Base-by-base conservation (phyloP, 2,888 invertebrate genomes). In the Euplagia quadripunctaria region DNA sequence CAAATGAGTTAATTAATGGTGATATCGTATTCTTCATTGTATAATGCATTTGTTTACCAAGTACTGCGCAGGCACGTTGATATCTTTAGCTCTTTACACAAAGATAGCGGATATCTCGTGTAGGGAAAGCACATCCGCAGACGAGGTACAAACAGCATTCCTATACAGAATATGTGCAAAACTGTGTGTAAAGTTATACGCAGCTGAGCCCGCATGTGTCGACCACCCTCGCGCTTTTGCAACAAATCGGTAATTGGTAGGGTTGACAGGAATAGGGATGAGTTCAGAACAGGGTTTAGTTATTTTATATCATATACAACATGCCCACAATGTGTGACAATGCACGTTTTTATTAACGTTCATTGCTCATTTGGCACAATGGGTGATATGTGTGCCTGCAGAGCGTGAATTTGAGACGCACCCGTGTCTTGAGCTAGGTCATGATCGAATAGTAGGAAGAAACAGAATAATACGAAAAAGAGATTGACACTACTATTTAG, bases 151-250 rank as follows among this genome's bases (percentile, higher is more conserved):
- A 79, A 78, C 71, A 78, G 73, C 80, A 71, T 81, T 78, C 74
- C 73, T 79, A 77, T 76, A 73, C 69, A 68, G 12, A 17, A 46
- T 83, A 84, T 85, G 88, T 89, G 92, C 91, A 84, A 90, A 92
- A 90, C 83, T 81, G 77, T 85, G 82, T 82, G 84, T 75, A 74
- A 82, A 79, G 68, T 82, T 84, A 75, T 75, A 77, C 83, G 92
- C 94, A 94, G 94, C 94, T 94, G 94, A 90, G 91, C 95, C 95
- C 95, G 95, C 95, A 95, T 95, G 80, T 67, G 72, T 79, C 87
- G 94, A 92, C 94, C 94, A 94, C 95, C 94, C 94, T 89, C 87
- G 86, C 84, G 84, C 81, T 85, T 87, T 88, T 81, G 89, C 89
- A 91, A 88, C 88, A 89, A 84, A 85, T 83, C 76, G 76, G 77